These are phyloP conservation scores for Pteronura brasiliensis DNA, from an alignment of 2,113 vertebrate genomes.

Conservation along the genomic window DNA sequence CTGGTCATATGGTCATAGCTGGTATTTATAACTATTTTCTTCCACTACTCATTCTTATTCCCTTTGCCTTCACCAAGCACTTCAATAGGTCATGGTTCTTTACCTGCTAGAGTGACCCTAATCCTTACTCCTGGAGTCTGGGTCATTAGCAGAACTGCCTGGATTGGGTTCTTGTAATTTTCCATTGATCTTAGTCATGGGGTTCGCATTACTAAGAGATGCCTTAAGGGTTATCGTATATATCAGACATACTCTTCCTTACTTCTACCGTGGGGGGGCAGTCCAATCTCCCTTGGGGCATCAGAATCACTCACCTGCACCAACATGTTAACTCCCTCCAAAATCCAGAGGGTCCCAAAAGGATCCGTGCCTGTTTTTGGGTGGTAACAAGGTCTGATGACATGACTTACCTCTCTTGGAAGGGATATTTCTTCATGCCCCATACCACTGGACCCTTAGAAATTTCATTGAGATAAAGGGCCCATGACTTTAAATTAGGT, in stretches of 20 bases:
- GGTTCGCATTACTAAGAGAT: not conserved
- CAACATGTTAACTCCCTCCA: not conserved
- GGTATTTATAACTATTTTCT: not conserved
- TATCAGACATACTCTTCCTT: not conserved
- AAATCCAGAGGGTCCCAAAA: not conserved
- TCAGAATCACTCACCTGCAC: not conserved
- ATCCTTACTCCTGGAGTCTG: not conserved
- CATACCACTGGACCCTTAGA: not conserved
- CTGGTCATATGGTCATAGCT: not conserved
- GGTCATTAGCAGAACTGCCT: not conserved
- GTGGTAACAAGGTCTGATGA: not conserved
- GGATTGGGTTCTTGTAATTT: not conserved
- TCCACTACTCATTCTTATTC: not conserved
- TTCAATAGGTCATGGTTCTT: not conserved
- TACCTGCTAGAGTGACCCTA: not conserved
- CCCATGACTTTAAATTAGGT: not conserved
- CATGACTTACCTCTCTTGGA: not conserved
- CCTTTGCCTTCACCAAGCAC: not conserved
- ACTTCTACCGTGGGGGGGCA: not conserved
- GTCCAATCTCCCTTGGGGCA: not conserved
- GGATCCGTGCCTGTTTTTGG: not conserved
- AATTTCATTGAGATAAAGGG: not conserved
- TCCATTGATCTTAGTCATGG: not conserved
- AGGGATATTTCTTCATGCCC: not conserved
- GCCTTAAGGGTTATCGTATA: not conserved